Percentiles rank a stretch among this genome's conserved stretches.
These are phyloP conservation scores for Nettapus auritus DNA, from an alignment of 2,113 vertebrate genomes.

Conservation along the genomic window DNA sequence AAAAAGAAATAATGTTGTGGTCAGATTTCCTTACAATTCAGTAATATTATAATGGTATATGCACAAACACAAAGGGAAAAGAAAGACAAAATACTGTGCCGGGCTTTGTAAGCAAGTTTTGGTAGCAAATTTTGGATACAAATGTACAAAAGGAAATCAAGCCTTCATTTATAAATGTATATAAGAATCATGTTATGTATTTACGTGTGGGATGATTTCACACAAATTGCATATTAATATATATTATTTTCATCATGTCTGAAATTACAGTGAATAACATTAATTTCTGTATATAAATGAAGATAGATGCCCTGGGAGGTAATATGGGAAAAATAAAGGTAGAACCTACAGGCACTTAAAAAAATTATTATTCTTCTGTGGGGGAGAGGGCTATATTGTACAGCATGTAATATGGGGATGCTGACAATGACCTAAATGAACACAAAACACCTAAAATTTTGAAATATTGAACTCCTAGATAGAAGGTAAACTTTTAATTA, in stretches of 20 bases:
- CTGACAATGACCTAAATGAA: background rate
- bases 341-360: background rate
- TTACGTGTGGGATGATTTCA: background rate
- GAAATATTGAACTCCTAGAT: background rate
- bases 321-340: background rate
- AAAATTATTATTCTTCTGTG: background rate
- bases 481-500: background rate
- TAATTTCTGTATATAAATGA: background rate
- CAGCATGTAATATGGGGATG: background rate
- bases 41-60: background rate
- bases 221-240: background rate
- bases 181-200: background rate
- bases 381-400: background rate
- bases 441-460: background rate
- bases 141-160: background rate
- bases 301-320: background rate
- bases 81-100: background rate
- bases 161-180: fast-evolving
- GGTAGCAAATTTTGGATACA: background rate
- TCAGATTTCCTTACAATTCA: background rate
- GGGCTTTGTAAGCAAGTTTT: background rate
- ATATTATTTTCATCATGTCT: background rate
- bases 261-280: background rate
- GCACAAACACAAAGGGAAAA: background rate
- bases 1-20: background rate